A percentile compares a stretch with the other conserved stretches of the same genome.
Conservation (phyloP, 2,797 vertebrate genomes). For the Syngnathus rostellatus region DNA sequence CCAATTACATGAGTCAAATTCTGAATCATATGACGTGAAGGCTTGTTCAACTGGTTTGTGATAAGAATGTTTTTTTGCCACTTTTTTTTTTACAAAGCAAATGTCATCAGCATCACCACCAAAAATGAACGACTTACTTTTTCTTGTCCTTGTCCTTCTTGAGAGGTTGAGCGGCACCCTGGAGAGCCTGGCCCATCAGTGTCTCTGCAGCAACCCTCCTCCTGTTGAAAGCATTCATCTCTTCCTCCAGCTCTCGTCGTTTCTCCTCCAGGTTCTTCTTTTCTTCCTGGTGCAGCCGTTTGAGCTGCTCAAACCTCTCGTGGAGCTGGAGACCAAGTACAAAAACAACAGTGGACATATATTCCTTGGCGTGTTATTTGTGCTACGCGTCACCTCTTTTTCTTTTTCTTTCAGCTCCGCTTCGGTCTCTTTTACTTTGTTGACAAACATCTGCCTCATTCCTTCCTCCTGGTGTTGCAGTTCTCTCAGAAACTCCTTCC, state of each 20-base stretch:
- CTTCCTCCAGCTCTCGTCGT: slow-evolving; percentile 85
- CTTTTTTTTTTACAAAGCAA: background rate
- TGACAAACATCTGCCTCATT: slow-evolving; percentile 98
- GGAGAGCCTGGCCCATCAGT: slow-evolving; percentile 84
- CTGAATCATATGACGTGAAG: background rate
- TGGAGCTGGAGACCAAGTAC: slow-evolving; percentile 74
- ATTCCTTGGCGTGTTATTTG: background rate
- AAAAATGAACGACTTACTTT: slow-evolving; percentile 76
- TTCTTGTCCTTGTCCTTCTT: slow-evolving; percentile 97
- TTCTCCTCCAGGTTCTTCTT: slow-evolving; percentile 92
- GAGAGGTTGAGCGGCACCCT: slow-evolving; percentile 78
- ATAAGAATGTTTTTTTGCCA: background rate
- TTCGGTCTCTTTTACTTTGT: slow-evolving; percentile 95
- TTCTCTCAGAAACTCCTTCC: slow-evolving; percentile 88
- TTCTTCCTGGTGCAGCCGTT: slow-evolving; percentile 91
- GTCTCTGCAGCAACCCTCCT: slow-evolving; percentile 86
- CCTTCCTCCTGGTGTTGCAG: slow-evolving; percentile 92
- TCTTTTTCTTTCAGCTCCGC: slow-evolving; percentile 94
- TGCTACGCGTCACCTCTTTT: slow-evolving; percentile 71
- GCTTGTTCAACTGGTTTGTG: background rate
- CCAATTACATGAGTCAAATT: background rate
- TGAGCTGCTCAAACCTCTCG: slow-evolving; percentile 91
- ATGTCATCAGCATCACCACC: background rate
- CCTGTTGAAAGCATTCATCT: slow-evolving; percentile 87
- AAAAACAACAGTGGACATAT: background rate